Evolutionary conservation across 1,140 invertebrate genomes (phyloP), one percentile per base, ranked within the genome.

Genomic region (Chelonus insularis): DNA sequence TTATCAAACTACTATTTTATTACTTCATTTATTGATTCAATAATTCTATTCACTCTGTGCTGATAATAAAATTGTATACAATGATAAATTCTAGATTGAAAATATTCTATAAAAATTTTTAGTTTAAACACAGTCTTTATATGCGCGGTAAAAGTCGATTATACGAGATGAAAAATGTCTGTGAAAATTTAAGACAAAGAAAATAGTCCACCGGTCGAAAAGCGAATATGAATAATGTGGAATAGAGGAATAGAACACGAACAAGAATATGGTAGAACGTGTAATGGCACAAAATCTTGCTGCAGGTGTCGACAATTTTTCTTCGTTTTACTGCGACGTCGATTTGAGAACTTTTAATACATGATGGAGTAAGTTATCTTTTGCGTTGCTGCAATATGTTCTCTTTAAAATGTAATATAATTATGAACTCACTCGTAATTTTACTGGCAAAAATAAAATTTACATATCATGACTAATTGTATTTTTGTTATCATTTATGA

Each of bases 261-360:
- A 61, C 55, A 18, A n/a, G 39, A 59, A 66, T 34, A 48, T 41
- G 50, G 45, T 41, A 16, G 56, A 62, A 57, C 45, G 52, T 51
- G 54, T 57, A 70, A 68, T 68, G 67, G 63, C 62, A 64, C 52
- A 65, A 64, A 74, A 73, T 70, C 63, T 69, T 52, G 37, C 56
- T 60, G 62, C 70, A 64, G 63, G 64, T 69, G 69, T 68, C 65
- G 63, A 58, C 58, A 32, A 68, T 69, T 71, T 54, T 68, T 70
- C 65, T 60, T 68, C 57, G 50, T 70, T 70, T 70, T 68, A 69
- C 65, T 62, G 52, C 65, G 25, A 50, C 60, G 63, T 68, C 66
- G 65, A 73, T 77, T 75, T 70, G 65, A 71, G 67, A 76, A 76
- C 68, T 77, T 76, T 78, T 75, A 73, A 74, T 76, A 74, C 67